phyloP scores from a whole-genome alignment of 2,113 vertebrate species.

The Strigops habroptila region DNA sequence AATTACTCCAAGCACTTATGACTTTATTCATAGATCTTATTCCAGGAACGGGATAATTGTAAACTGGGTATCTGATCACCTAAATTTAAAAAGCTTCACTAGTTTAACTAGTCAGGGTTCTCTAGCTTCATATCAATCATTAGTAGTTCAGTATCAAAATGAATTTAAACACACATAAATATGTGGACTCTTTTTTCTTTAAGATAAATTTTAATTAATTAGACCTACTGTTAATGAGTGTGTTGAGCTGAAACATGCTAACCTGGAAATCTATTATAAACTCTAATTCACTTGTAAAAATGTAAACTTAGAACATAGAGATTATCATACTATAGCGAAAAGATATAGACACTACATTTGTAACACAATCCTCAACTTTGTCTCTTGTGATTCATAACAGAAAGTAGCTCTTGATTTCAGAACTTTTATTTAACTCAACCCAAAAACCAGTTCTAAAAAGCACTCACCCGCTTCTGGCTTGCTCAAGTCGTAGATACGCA shows the following conservation, averaged over 20 bases:
- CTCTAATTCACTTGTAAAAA: not conserved
- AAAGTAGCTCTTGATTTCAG: not conserved
- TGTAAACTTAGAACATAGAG: not conserved
- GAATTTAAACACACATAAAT: not conserved
- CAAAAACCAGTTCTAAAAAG: not conserved
- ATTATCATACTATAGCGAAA: not conserved
- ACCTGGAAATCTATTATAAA: not conserved
- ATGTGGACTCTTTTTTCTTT: not conserved
- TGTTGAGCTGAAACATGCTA: not conserved
- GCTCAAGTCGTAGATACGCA: conserved; percentile 93
- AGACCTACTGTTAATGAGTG: not conserved
- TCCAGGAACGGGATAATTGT: not conserved
- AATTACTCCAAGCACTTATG: not conserved
- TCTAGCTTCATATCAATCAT: not conserved
- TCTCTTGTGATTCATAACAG: not conserved
- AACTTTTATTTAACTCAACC: not conserved
- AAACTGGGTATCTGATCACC: not conserved
- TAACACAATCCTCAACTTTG: not conserved
- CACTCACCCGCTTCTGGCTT: conserved; percentile 89
- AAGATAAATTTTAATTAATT: not conserved
- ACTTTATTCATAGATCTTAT: not conserved
- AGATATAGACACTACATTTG: not conserved
- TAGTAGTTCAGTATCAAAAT: not conserved
- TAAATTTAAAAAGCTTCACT: not conserved
- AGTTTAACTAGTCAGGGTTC: not conserved